A percentile compares a stretch with the other conserved stretches of the same genome.
phyloP scores from a whole-genome alignment of 2,113 vertebrate species.

The Menura novaehollandiae region DNA sequence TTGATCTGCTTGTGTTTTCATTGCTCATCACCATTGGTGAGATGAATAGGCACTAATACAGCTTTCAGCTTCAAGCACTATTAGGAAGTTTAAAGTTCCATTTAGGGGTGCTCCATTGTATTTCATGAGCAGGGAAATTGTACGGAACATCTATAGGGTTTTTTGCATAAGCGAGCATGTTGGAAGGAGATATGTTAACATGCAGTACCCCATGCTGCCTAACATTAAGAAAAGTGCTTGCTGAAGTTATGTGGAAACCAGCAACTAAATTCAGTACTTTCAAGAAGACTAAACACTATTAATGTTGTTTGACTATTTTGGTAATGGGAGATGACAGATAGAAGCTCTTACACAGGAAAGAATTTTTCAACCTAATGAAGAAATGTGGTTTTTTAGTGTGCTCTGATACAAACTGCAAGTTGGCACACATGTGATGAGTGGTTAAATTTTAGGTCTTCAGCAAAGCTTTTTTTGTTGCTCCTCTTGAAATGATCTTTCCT shows the following conservation, averaged over 20 bases:
- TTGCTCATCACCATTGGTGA: background rate
- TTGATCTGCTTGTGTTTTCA: background rate
- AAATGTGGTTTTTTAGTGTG: background rate
- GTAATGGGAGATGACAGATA: background rate
- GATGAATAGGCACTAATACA: background rate
- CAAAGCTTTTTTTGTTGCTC: background rate
- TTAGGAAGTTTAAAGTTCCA: background rate
- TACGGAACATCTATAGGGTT: rapidly evolving
- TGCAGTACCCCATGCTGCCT: background rate
- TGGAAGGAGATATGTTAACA: background rate
- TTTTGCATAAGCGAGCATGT: background rate
- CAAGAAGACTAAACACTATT: background rate
- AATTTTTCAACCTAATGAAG: background rate
- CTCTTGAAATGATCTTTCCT: background rate
- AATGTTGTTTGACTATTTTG: background rate
- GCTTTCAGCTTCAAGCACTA: background rate
- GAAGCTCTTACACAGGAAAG: background rate
- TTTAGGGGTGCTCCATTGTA: rapidly evolving
- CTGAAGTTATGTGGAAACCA: background rate
- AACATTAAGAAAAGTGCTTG: background rate
- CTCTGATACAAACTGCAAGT: background rate
- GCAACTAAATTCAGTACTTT: background rate
- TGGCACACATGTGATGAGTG: rapidly evolving
- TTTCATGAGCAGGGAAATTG: background rate
- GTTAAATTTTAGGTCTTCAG: background rate